These are phyloP conservation scores for Elgaria multicarinata DNA, from an alignment of 2,113 vertebrate genomes.

Conservation along the genomic window DNA sequence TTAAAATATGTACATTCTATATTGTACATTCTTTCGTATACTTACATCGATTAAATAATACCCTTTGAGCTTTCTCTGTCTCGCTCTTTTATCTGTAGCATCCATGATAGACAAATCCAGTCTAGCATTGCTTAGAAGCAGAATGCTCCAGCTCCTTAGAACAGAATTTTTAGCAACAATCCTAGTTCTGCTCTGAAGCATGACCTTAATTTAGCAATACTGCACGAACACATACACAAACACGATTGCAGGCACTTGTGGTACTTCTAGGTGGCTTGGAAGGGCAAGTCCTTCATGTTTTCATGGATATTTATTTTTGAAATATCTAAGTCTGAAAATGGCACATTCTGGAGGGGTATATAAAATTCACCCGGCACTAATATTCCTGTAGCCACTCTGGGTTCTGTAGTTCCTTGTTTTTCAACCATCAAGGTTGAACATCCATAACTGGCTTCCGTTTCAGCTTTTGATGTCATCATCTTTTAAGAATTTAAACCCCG, in stretches of 20 bases:
- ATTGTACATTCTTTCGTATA: conserved; percentile 10
- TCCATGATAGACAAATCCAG: conserved; percentile 33
- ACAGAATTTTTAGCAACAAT: conserved; percentile 40
- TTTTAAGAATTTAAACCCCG: conserved; percentile 83
- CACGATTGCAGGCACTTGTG: neutral
- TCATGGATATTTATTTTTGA: conserved; percentile 21
- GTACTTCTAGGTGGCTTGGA: neutral
- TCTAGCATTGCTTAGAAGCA: conserved; percentile 40
- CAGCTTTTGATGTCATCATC: conserved; percentile 71
- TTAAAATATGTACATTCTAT: conserved; percentile 65
- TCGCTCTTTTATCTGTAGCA: conserved; percentile 40
- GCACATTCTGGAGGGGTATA: conserved; percentile 21
- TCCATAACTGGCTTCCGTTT: conserved; percentile 47
- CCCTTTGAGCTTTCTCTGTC: neutral
- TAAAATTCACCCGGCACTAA: neutral
- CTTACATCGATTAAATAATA: conserved; percentile 43
- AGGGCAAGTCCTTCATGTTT: neutral
- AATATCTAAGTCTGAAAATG: conserved; percentile 4
- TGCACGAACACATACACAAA: neutral
- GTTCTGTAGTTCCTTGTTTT: conserved; percentile 7
- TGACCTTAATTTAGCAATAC: accelerated
- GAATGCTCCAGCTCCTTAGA: neutral
- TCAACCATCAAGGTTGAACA: neutral
- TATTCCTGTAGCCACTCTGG: conserved; percentile 26
- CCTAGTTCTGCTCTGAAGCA: conserved; percentile 28